Conservation (phyloP, 2,113 vertebrate species). For the Pungitius pungitius region DNA sequence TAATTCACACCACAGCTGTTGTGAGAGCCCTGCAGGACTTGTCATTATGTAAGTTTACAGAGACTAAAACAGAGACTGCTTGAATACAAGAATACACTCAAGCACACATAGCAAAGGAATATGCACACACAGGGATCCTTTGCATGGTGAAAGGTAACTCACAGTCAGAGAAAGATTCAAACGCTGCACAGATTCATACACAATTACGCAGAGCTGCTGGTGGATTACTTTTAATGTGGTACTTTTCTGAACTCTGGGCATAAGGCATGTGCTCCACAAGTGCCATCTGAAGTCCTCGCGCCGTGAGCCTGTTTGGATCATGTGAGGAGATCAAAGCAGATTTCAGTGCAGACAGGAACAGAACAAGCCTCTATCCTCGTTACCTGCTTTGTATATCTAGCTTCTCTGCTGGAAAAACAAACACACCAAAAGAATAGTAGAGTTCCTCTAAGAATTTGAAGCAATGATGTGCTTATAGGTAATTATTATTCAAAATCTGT, state of each 20-base stretch:
- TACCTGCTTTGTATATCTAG: constrained; percentile 63
- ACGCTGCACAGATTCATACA: not conserved
- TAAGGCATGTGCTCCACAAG: constrained; percentile 67
- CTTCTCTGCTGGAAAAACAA: not conserved
- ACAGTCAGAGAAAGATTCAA: not conserved
- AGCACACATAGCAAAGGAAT: not conserved
- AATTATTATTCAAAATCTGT: constrained; percentile 12
- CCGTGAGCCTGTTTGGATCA: constrained; percentile 71
- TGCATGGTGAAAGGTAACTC: not conserved
- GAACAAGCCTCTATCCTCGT: constrained; percentile 58
- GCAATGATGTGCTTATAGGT: not conserved
- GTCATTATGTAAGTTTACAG: constrained; percentile 37
- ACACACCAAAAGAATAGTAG: not conserved
- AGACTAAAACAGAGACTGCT: constrained; percentile 10
- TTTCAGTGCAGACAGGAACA: constrained; percentile 50
- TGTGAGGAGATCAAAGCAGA: constrained; percentile 77
- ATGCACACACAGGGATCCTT: not conserved
- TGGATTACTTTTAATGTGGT: not conserved
- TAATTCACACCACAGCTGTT: constrained; percentile 38
- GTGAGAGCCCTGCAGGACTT: constrained; percentile 37
- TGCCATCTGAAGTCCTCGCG: constrained; percentile 68
- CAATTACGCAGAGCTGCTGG: not conserved
- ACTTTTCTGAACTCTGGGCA: constrained; percentile 63
- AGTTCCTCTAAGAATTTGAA: constrained; percentile 12
- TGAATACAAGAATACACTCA: constrained; percentile 5